Conservation (phyloP, 2,113 vertebrate species). For the Cervus canadensis region DNA sequence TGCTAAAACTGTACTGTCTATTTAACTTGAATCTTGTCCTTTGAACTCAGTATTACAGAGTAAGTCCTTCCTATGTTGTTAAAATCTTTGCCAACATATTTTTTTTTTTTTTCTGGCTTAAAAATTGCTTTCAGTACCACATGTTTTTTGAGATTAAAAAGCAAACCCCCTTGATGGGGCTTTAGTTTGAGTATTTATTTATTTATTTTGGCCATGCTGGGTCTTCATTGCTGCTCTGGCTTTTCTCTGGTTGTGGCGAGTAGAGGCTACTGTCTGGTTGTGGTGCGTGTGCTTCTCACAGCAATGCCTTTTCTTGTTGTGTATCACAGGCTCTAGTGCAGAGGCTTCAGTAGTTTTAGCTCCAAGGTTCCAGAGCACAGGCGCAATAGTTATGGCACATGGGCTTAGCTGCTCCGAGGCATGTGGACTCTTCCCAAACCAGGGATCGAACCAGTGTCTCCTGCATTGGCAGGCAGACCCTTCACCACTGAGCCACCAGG, state of each 20-base stretch:
- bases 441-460: background rate
- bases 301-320: background rate
- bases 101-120: background rate
- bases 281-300: background rate
- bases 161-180: background rate
- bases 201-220: background rate
- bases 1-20: background rate
- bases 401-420: background rate
- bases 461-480: background rate
- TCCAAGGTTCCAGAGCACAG: background rate
- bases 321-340: background rate
- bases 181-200: background rate
- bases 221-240: background rate
- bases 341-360: background rate
- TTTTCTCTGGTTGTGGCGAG: background rate
- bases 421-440: background rate
- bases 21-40: background rate
- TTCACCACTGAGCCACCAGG: background rate
- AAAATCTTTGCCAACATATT: background rate
- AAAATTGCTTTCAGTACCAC: background rate
- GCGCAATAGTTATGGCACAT: background rate
- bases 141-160: background rate
- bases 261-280: background rate
- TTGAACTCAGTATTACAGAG: background rate
- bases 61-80: background rate